Evolutionary conservation across 2,797 vertebrate genomes (phyloP), one percentile per base, ranked within the genome.

Genomic region (Pempheris klunzingeri): DNA sequence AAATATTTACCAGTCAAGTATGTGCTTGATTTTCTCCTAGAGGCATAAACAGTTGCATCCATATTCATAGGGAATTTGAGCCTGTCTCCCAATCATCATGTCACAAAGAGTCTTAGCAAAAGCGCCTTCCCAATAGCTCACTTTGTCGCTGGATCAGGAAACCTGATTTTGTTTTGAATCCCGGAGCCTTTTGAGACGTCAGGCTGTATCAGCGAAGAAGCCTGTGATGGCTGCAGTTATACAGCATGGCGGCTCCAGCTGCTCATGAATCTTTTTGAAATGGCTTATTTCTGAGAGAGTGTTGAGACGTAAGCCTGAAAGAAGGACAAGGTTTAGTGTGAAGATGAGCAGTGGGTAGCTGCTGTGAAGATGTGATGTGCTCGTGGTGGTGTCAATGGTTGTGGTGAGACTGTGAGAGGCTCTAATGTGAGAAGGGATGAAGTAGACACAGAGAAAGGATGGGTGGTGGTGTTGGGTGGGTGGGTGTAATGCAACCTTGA

Each of bases 51-150:
- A 91, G 79, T 81, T 77, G 80, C 91, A 95, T 96, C 92, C 93
- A 95, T 95, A 95, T 95, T 95, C 94, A 96, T 95, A 81, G 87
- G 87, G 88, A 92, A 85, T 93, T 88, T 90, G 78, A 92, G 90
- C 83, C 92, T 84, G 92, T 90, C 90, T 91, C 64, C 88, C 92
- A 92, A 92, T 94, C 92, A 89, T 89, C 91, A 85, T 93, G 92
- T 95, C 94, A 93, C 92, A 93, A 92, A 94, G 91, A 92, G 90
- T 91, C 93, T 95, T 94, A 94, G 91, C 81, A 78, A 94, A 93
- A 93, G 90, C 88, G 52, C 90, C 90, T 94, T 93, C 85, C 88
- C 90, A 88, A 86, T 86, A 84, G 91, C 88, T 85, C 77, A 77
- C 91, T 93, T 89, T 94, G 93, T 94, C 90, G 86, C 90, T 83